Evolutionary conservation across 2,888 invertebrate species (phyloP).

Genomic region (Zygothrica quintamaculata): DNA sequence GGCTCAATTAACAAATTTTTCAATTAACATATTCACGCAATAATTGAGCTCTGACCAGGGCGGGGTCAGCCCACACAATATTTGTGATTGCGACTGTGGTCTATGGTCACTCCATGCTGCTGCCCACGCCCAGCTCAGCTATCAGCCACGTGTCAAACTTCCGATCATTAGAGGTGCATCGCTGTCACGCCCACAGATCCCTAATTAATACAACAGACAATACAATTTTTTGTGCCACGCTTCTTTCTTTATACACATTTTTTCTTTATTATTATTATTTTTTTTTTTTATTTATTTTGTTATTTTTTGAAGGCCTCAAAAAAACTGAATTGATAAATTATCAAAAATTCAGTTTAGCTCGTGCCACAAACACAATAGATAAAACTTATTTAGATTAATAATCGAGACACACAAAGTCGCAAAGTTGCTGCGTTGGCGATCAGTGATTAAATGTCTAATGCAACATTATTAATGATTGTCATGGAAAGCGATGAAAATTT

Average conservation of each 20-base stretch:
- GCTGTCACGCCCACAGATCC: slow-evolving; percentile 60
- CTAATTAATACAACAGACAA: slow-evolving; percentile 76
- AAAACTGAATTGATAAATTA: slow-evolving; percentile 67
- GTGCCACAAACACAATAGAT: slow-evolving; percentile 63
- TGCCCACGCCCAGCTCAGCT: slow-evolving; percentile 40
- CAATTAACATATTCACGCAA: slow-evolving; percentile 80
- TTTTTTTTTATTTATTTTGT: slow-evolving; percentile 14
- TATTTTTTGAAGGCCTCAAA: slow-evolving; percentile 9
- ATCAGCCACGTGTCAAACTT: slow-evolving; percentile 71
- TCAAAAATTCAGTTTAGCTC: slow-evolving; percentile 73
- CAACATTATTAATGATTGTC: slow-evolving; percentile 68
- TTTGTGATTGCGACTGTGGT: background rate
- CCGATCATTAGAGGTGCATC: slow-evolving; percentile 74
- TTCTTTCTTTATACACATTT: too few species aligned
- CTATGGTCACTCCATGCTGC: slow-evolving; percentile 23
- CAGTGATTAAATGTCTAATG: slow-evolving; percentile 43
- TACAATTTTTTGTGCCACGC: slow-evolving; percentile 64
- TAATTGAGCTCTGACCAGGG: slow-evolving; percentile 60
- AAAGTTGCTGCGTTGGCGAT: slow-evolving; percentile 64
- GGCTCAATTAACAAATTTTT: slow-evolving; percentile 71
- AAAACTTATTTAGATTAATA: slow-evolving; percentile 75
- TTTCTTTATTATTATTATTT: too few species aligned
- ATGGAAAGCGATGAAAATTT: slow-evolving; percentile 57
- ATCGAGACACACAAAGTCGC: slow-evolving; percentile 49
- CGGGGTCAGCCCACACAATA: slow-evolving; percentile 45